These are phyloP conservation scores for Cacatua alba DNA, from an alignment of 2,113 vertebrate species.

Conservation along the genomic window DNA sequence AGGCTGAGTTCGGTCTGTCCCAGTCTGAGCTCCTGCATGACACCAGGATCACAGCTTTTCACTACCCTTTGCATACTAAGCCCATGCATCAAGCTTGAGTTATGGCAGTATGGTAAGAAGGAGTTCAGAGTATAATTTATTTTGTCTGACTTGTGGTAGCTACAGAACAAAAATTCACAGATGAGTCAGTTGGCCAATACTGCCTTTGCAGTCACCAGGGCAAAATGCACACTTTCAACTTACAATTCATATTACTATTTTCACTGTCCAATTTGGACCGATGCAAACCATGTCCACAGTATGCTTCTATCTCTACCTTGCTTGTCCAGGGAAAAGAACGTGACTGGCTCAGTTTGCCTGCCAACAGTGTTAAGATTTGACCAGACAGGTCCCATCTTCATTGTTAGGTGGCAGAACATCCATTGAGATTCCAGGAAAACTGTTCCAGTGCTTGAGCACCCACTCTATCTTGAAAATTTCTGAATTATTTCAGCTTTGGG, in stretches of 20 bases:
- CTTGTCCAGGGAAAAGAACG: background rate
- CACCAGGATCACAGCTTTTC: background rate
- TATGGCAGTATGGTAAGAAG: background rate
- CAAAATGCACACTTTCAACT: background rate
- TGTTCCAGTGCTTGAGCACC: background rate
- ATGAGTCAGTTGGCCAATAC: background rate
- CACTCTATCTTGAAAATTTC: background rate
- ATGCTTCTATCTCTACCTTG: background rate
- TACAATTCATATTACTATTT: background rate
- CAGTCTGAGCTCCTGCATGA: background rate
- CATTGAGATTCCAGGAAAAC: background rate
- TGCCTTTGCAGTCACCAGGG: background rate
- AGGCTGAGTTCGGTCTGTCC: background rate
- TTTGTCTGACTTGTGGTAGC: background rate
- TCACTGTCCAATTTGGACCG: background rate
- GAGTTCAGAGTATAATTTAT: background rate
- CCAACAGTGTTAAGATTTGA: background rate
- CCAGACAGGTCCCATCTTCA: background rate
- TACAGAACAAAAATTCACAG: background rate
- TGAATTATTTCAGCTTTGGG: background rate
- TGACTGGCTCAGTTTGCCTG: background rate
- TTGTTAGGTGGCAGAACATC: background rate
- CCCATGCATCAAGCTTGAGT: background rate
- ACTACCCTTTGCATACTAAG: background rate
- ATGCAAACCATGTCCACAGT: background rate